Conservation (phyloP, 2,888 invertebrate genomes). For the Yponomeuta plumbellus region DNA sequence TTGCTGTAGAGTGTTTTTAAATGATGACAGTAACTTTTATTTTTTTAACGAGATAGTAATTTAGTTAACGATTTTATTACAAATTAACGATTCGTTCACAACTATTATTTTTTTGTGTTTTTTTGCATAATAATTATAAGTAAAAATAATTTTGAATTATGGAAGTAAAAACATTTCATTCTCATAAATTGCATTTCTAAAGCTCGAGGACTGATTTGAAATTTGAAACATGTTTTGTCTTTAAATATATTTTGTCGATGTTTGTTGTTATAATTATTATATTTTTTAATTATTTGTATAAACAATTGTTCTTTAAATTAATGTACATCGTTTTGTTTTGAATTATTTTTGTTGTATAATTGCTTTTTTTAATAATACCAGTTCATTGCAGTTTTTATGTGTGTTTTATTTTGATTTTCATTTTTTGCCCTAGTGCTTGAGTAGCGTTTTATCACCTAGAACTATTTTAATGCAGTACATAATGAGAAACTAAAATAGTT, state of each 20-base stretch:
- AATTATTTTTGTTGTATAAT: slow-evolving; percentile 85
- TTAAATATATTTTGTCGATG: slow-evolving; percentile 77
- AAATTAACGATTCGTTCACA: slow-evolving; percentile 34
- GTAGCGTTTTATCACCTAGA: slow-evolving; percentile 18
- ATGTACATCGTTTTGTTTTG: slow-evolving; percentile 86
- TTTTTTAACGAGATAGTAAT: slow-evolving; percentile 47
- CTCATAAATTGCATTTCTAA: slow-evolving; percentile 74
- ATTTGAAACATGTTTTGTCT: slow-evolving; percentile 73
- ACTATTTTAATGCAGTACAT: slow-evolving; percentile 19
- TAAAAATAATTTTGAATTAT: slow-evolving; percentile 49
- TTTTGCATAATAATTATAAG: slow-evolving; percentile 65
- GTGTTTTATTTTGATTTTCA: slow-evolving; percentile 74
- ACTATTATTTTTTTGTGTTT: slow-evolving; percentile 41
- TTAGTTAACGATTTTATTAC: slow-evolving; percentile 53
- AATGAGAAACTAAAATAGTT: slow-evolving; percentile 38
- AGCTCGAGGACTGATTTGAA: slow-evolving; percentile 70
- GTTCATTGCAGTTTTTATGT: slow-evolving; percentile 82
- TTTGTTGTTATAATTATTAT: slow-evolving; percentile 79
- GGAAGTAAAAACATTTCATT: slow-evolving; percentile 53
- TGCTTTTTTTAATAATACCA: slow-evolving; percentile 86
- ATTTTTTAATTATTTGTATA: slow-evolving; percentile 81
- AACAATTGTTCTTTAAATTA: slow-evolving; percentile 85
- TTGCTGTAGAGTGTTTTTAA: slow-evolving; percentile 37
- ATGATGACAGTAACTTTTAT: slow-evolving; percentile 42
- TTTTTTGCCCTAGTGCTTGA: slow-evolving; percentile 53